Conservation (phyloP, 2,113 vertebrate genomes). For the Balaeniceps rex region DNA sequence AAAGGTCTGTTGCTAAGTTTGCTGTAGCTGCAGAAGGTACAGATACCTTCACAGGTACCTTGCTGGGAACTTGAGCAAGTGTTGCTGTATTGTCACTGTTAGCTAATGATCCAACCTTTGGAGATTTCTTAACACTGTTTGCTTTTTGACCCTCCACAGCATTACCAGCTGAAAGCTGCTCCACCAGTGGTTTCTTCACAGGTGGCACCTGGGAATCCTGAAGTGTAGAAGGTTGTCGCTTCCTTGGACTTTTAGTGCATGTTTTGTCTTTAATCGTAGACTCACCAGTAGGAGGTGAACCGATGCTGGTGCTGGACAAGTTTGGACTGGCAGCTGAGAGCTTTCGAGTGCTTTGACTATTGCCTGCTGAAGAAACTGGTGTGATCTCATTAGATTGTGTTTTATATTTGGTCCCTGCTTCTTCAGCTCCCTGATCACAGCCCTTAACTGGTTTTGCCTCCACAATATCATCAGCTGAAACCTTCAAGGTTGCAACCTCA, state of each 20-base stretch:
- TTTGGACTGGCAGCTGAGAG: conserved; percentile 72
- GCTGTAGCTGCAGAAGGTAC: conserved; percentile 65
- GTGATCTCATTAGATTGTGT: conserved; percentile 65
- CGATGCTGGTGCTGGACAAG: conserved; percentile 71
- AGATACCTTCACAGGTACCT: conserved; percentile 69
- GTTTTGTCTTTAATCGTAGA: conserved; percentile 78
- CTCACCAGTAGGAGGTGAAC: conserved; percentile 71
- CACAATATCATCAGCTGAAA: conserved; percentile 76
- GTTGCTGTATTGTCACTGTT: conserved; percentile 78
- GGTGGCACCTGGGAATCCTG: conserved; percentile 87
- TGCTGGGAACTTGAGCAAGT: conserved; percentile 67
- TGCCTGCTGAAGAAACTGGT: conserved; percentile 74
- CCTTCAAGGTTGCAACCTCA: conserved; percentile 74
- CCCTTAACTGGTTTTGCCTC: conserved; percentile 76
- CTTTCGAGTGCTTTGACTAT: conserved; percentile 78
- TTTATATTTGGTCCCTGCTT: conserved; percentile 76
- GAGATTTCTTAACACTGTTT: conserved; percentile 64
- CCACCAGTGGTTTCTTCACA: conserved; percentile 87
- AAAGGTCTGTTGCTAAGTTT: conserved; percentile 57
- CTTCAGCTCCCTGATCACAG: conserved; percentile 73
- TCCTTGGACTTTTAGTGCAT: conserved; percentile 85
- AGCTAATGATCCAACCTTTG: conserved; percentile 64
- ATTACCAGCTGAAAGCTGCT: conserved; percentile 70
- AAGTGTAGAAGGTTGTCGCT: conserved; percentile 80
- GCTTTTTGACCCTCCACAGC: conserved; percentile 62